A percentile compares a stretch with the other conserved stretches of the same genome.
These are phyloP conservation scores for Excalfactoria chinensis DNA, from an alignment of 2,113 vertebrate species.

Conservation along the genomic window DNA sequence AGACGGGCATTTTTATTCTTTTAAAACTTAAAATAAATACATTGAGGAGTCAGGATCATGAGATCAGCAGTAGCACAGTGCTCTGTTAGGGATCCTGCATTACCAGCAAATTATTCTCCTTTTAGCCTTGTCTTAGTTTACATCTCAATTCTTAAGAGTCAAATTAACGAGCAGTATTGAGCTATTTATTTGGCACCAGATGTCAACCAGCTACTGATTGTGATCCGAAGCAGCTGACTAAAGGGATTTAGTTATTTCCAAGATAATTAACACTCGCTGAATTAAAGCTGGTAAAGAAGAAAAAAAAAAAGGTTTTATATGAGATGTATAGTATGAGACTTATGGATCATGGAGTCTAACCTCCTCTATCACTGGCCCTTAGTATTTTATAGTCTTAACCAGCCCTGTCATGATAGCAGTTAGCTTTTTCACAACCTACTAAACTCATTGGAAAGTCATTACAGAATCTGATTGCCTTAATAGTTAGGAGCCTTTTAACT, in stretches of 20 bases:
- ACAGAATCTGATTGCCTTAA: neutral
- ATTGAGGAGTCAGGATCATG: neutral
- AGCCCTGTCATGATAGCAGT: neutral
- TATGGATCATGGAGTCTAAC: neutral
- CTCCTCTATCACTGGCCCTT: neutral
- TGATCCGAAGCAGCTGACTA: conserved; percentile 43
- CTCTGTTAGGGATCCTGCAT: neutral
- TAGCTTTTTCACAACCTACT: neutral
- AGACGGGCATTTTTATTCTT: neutral
- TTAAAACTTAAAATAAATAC: neutral
- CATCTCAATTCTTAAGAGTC: conserved; percentile 27
- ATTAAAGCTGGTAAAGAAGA: neutral
- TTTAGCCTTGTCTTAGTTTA: conserved; percentile 45
- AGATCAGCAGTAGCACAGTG: neutral
- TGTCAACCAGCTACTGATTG: conserved; percentile 62
- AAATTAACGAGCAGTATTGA: conserved; percentile 54
- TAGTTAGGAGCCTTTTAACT: neutral
- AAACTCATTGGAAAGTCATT: neutral
- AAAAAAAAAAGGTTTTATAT: neutral
- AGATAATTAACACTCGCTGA: conserved; percentile 13
- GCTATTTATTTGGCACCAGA: conserved; percentile 58
- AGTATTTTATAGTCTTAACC: neutral
- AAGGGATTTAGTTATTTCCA: conserved; percentile 32
- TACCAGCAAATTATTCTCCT: conserved; percentile 23
- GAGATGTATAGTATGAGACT: neutral